A percentile compares a stretch with the other conserved stretches of the same genome.
Evolutionary conservation across 2,888 invertebrate species (phyloP).

Genomic region (Caradrina kadenii): DNA sequence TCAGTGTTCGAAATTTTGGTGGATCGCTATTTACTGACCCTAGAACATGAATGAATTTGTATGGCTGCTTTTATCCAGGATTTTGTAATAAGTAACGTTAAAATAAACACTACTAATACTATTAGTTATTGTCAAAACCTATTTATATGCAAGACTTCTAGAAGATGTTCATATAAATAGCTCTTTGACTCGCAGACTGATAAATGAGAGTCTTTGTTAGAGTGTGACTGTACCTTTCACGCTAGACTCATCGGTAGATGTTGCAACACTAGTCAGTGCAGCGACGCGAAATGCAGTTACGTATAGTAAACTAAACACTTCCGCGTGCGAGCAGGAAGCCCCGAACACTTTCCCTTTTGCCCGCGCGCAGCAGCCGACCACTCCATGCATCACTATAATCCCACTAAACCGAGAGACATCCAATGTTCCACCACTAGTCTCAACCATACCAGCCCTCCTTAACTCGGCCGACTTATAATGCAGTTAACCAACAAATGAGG

Average conservation of each 20-base stretch:
- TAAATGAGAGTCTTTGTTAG: slow-evolving; percentile 43
- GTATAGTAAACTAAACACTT: slow-evolving; percentile 84
- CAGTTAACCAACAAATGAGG: slow-evolving; percentile 87
- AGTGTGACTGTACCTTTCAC: slow-evolving; percentile 45
- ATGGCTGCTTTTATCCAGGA: not conserved
- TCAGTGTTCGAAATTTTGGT: slow-evolving; percentile 19
- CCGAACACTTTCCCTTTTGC: slow-evolving; percentile 89
- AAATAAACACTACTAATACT: too few relatives aligned
- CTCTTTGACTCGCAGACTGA: slow-evolving; percentile 44
- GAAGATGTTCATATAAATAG: slow-evolving; percentile 26
- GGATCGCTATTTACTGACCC: slow-evolving; percentile 1
- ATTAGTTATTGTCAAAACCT: not conserved
- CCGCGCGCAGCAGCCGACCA: slow-evolving; percentile 87
- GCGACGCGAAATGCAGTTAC: slow-evolving; percentile 82
- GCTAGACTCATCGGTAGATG: slow-evolving; percentile 62
- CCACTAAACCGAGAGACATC: slow-evolving; percentile 70
- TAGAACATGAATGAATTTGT: slow-evolving; percentile 12
- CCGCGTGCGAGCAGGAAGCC: slow-evolving; percentile 89
- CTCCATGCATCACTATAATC: slow-evolving; percentile 83
- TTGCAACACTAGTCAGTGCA: slow-evolving; percentile 63
- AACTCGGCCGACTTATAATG: slow-evolving; percentile 79
- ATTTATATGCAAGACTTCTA: slow-evolving; percentile 11
- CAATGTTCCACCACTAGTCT: slow-evolving; percentile 48
- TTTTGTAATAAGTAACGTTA: too few relatives aligned
- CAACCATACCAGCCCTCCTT: slow-evolving; percentile 55